Conservation (phyloP, 1,140 invertebrate species). For the Drosophila willistoni region DNA sequence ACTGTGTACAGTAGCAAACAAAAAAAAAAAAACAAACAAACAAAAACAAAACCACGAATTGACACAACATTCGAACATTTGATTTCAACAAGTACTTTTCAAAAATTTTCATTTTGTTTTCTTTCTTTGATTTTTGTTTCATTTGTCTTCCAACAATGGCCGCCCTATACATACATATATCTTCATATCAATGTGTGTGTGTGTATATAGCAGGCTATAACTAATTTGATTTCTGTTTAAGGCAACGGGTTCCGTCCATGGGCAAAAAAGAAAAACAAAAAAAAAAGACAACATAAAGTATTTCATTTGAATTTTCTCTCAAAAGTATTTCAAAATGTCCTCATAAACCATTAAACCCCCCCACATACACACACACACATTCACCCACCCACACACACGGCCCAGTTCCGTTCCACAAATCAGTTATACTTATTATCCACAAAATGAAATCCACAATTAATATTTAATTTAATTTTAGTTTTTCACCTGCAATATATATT, state of each 20-base stretch:
- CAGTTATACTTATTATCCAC: conserved; percentile 8
- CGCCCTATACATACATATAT: conserved; percentile 44
- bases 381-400: neutral
- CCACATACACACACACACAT: neutral
- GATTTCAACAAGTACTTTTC: conserved; percentile 37
- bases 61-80: conserved; percentile 36
- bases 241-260: conserved; percentile 77
- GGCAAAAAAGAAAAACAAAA: conserved; percentile 57
- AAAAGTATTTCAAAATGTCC: conserved; percentile 23
- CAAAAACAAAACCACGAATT: conserved; percentile 18
- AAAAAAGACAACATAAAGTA: conserved; percentile 50
- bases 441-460: conserved; percentile 9
- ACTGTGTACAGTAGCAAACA: conserved; percentile 77
- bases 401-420: conserved; percentile 11
- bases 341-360: neutral
- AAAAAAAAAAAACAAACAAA: conserved; percentile 32
- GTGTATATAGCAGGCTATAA: neutral
- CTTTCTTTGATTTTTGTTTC: conserved; percentile 46
- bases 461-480: conserved; percentile 6
- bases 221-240: conserved; percentile 41
- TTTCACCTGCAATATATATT: conserved; percentile 10
- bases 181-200: too few species aligned
- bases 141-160: conserved; percentile 73
- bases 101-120: conserved; percentile 23
- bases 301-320: conserved; percentile 47